Percentiles rank a stretch among this genome's conserved stretches.
Evolutionary conservation across 2,888 invertebrate genomes (phyloP).

Genomic region (Agrenia bidenticulata): DNA sequence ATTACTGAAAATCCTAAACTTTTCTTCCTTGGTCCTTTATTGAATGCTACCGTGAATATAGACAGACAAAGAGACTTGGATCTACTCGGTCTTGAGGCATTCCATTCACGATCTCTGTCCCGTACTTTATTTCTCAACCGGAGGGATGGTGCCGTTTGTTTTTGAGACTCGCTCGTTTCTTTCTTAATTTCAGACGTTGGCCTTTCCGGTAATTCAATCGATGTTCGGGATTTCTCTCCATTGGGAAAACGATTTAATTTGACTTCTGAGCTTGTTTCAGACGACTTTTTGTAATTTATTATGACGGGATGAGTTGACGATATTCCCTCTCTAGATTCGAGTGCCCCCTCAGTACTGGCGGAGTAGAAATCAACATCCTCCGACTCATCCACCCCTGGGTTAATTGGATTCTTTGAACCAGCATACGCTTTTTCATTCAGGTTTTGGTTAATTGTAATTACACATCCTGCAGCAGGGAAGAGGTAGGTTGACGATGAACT

Average conservation of each 20-base stretch:
- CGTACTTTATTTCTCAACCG: constrained; percentile 37
- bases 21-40: constrained; percentile 80
- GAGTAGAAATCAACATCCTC: constrained; percentile 12
- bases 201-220: not conserved
- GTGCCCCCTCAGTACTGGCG: not conserved
- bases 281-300: not conserved
- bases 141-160: constrained; percentile 31
- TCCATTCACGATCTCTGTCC: constrained; percentile 40
- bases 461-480: not conserved
- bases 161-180: not conserved
- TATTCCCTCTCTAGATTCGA: not conserved
- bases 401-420: not conserved
- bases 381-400: constrained; percentile 12
- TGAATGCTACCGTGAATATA: constrained; percentile 55
- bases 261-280: not conserved
- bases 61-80: constrained; percentile 47
- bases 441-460: constrained; percentile 17
- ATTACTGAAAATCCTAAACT: constrained; percentile 88
- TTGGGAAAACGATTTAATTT: not conserved
- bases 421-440: no score
- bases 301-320: not conserved
- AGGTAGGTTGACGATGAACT: constrained; percentile 1
- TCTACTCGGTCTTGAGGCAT: constrained; percentile 19
- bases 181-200: not conserved
- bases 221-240: no score